These are phyloP conservation scores for Cynodonichthys magdalenae DNA, from an alignment of 2,797 vertebrate genomes.

Conservation along the genomic window DNA sequence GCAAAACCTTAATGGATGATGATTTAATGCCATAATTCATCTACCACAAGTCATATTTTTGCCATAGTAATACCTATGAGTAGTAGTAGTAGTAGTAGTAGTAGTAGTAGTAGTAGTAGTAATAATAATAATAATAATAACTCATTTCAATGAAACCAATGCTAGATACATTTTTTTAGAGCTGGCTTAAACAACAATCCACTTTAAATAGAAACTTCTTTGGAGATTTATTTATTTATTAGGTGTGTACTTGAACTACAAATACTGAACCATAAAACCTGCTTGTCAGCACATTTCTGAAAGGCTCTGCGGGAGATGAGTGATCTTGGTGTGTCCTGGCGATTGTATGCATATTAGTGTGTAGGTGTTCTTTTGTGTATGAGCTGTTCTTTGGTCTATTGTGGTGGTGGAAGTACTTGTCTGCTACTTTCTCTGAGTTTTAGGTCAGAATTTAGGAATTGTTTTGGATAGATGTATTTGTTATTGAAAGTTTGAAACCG, in stretches of 20 bases:
- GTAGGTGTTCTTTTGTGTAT: constrained; percentile 39
- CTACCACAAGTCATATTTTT: constrained; percentile 3
- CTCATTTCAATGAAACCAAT: constrained; percentile 19
- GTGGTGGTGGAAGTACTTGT: constrained; percentile 25
- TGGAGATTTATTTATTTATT: constrained; percentile 44
- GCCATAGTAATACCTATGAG: background rate
- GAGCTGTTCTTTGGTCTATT: constrained; percentile 33
- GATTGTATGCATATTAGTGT: constrained; percentile 49
- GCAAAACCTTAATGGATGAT: background rate
- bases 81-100: constrained; percentile 9
- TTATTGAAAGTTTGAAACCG: background rate
- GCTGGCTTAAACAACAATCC: constrained; percentile 53
- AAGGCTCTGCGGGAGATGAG: constrained; percentile 12
- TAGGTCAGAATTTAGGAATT: background rate
- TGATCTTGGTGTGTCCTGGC: constrained; percentile 34
- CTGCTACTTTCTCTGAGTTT: constrained; percentile 2
- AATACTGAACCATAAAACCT: constrained; percentile 33
- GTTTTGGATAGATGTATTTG: background rate
- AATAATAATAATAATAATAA: too few species aligned
- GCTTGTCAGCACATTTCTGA: constrained; percentile 36
- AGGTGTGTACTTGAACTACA: constrained; percentile 42
- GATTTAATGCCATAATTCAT: too few species aligned
- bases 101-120: too few species aligned
- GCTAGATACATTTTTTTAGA: constrained; percentile 27
- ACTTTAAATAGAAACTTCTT: constrained; percentile 55